These are phyloP conservation scores for Stegodyphus mimosarum DNA, from an alignment of 1,140 invertebrate species.

Conservation along the genomic window DNA sequence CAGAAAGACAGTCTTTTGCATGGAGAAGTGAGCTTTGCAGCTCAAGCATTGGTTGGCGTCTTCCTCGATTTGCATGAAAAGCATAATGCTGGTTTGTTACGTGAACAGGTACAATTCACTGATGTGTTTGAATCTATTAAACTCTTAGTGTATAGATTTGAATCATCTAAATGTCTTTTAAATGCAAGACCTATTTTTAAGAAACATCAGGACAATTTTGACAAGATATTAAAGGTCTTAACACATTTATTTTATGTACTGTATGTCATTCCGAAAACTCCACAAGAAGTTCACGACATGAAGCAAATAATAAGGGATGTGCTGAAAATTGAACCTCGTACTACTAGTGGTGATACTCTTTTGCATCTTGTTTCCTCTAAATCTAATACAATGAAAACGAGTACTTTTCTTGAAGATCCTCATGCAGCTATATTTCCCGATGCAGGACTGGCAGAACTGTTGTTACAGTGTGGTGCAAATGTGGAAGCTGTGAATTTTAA, in stretches of 20 bases:
- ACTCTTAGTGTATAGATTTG: conserved; percentile 65
- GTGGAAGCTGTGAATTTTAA: conserved; percentile 81
- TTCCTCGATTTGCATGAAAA: conserved; percentile 83
- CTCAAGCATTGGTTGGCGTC: conserved; percentile 77
- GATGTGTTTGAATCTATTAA: conserved; percentile 74
- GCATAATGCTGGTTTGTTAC: conserved; percentile 71
- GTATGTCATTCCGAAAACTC: conserved; percentile 73
- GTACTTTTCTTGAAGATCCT: conserved; percentile 80
- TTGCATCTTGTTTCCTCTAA: conserved; percentile 84
- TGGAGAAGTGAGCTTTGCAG: conserved; percentile 82
- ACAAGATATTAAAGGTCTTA: conserved; percentile 75
- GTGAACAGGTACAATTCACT: conserved; percentile 74
- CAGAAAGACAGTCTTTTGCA: conserved; percentile 79
- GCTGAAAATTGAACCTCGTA: conserved; percentile 76
- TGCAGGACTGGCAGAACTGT: conserved; percentile 75
- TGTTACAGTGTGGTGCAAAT: conserved; percentile 80
- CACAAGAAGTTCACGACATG: conserved; percentile 68
- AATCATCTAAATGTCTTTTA: conserved; percentile 71
- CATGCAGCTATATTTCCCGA: conserved; percentile 79
- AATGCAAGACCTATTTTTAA: conserved; percentile 77
- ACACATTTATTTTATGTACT: conserved; percentile 85
- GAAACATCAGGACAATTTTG: conserved; percentile 84
- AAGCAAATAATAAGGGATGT: conserved; percentile 66
- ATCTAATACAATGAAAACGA: conserved; percentile 82
- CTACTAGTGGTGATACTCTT: conserved; percentile 79